Evolutionary conservation across 2,888 invertebrate species (phyloP).

Genomic region (Cerastis rubricosa): DNA sequence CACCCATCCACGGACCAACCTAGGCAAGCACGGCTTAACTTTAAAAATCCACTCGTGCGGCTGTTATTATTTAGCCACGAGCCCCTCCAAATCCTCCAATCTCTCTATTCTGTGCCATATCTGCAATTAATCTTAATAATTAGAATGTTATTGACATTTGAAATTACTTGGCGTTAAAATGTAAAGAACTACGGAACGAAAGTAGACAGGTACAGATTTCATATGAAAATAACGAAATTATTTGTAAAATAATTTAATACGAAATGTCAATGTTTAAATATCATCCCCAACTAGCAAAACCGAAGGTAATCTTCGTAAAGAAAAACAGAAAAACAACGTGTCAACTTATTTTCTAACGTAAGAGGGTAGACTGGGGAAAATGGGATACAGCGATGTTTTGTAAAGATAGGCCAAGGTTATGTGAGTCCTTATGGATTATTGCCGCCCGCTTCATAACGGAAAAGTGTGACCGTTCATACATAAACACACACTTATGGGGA

Average conservation of each 20-base stretch:
- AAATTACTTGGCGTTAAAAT: background rate
- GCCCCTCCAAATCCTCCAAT: too few species aligned
- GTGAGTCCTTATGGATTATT: conserved; percentile 59
- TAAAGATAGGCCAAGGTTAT: conserved; percentile 59
- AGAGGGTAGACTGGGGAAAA: conserved; percentile 53
- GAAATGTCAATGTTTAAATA: background rate
- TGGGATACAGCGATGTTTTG: conserved; percentile 40
- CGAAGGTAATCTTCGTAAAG: conserved; percentile 8
- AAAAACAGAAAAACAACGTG: conserved; percentile 34
- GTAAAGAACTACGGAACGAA: background rate
- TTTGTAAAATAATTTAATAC: background rate
- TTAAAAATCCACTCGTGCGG: too few species aligned
- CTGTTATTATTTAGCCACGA: too few species aligned
- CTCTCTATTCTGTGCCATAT: background rate
- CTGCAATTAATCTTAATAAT: background rate
- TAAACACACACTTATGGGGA: conserved; percentile 57
- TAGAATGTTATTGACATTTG: background rate
- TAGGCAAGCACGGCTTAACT: too few species aligned
- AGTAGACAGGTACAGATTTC: background rate
- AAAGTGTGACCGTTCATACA: conserved; percentile 57
- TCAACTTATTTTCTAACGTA: conserved; percentile 47
- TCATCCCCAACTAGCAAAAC: background rate
- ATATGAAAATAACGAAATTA: background rate
- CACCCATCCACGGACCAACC: too few species aligned
- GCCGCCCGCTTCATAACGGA: conserved; percentile 50